phyloP scores from a whole-genome alignment of 2,113 vertebrate genomes.

The Cinclus mexicanus region DNA sequence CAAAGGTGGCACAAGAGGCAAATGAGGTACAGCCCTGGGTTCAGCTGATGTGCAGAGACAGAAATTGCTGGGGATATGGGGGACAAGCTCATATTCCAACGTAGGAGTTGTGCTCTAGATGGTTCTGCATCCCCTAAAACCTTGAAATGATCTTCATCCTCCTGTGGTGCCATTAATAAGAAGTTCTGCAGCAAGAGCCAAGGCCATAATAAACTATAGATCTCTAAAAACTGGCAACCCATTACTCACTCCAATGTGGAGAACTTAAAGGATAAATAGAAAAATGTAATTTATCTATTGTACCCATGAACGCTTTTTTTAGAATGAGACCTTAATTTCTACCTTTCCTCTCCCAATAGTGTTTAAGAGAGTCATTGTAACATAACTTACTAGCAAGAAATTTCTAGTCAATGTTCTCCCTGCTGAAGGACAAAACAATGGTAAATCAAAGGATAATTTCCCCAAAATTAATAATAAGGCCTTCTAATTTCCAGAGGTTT shows the following conservation, averaged over 20 bases:
- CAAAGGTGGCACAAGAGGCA: not conserved
- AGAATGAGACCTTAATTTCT: not conserved
- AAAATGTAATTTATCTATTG: not conserved
- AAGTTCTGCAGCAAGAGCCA: not conserved
- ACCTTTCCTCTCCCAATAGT: not conserved
- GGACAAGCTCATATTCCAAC: not conserved
- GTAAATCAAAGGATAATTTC: constrained; percentile 5
- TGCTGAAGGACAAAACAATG: not conserved
- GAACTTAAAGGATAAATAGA: not conserved
- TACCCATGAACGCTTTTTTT: not conserved
- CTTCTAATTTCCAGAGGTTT: not conserved
- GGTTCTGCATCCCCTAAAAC: not conserved
- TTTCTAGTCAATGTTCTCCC: not conserved
- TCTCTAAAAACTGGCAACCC: not conserved
- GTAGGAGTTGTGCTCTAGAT: rapidly evolving
- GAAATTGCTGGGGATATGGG: not conserved
- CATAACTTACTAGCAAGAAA: not conserved
- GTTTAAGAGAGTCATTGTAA: not conserved
- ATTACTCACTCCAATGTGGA: not conserved
- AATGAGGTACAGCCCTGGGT: not conserved
- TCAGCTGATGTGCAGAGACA: not conserved
- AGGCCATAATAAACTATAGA: not conserved
- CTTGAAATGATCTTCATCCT: not conserved
- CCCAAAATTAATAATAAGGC: constrained; percentile 8
- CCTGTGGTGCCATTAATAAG: not conserved